Percentiles rank a stretch among this genome's conserved stretches.
Conservation (phyloP, 2,888 invertebrate genomes). For the Perizoma flavofasciatum region DNA sequence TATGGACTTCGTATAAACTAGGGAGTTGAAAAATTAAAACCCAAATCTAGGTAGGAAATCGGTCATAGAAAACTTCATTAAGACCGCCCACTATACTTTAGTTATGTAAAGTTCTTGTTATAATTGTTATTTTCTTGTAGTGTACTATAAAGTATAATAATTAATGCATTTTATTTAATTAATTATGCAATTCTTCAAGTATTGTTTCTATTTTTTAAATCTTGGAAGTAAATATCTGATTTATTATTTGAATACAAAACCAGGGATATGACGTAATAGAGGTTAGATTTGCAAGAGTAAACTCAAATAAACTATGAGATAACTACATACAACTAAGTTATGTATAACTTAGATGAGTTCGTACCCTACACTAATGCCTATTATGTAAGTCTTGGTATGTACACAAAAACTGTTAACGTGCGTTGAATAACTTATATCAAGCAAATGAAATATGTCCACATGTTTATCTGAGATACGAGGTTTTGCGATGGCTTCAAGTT, state of each 20-base stretch:
- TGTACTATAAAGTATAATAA: too few relatives aligned
- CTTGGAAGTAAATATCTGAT: neutral
- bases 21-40: too few relatives aligned
- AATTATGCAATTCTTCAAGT: too few relatives aligned
- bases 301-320: constrained; percentile 29
- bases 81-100: too few relatives aligned
- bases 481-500: constrained; percentile 2
- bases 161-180: too few relatives aligned
- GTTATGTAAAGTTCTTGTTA: too few relatives aligned
- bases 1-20: too few relatives aligned
- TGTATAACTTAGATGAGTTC: constrained; percentile 4
- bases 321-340: constrained; percentile 11
- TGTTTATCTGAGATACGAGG: constrained; percentile 9
- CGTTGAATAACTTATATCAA: constrained; percentile 26
- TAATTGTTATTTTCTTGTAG: too few relatives aligned
- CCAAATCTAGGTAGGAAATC: too few relatives aligned
- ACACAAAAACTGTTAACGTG: constrained; percentile 38
- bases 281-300: constrained; percentile 17
- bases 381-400: constrained; percentile 33
- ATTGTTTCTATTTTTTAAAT: neutral
- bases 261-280: constrained; percentile 18
- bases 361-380: constrained; percentile 8
- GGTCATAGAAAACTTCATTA: too few relatives aligned
- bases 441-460: constrained; percentile 20
- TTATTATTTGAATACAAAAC: constrained; percentile 17